Conservation (phyloP, 1,140 invertebrate genomes). For the fruit fly (Drosophila melanogaster) region Release_6_plus_ISO1_MT NT_037436.4:20150501-20151000, state of each 20-base stretch:
- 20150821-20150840: neutral
- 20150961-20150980: slow-evolving; percentile 39
- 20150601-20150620: slow-evolving; percentile 44
- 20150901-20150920: slow-evolving; percentile 39
- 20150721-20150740: no score
- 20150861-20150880: slow-evolving; percentile 12
- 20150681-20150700: no score
- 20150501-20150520: neutral
- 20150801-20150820: no score
- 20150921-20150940: slow-evolving; percentile 41
- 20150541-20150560: slow-evolving; percentile 16
- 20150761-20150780: no score
- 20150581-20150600: slow-evolving; percentile 15
- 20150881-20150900: slow-evolving; percentile 31
- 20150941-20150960: slow-evolving; percentile 47
- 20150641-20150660: slow-evolving; percentile 5
- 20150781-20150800: no score
- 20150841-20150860: slow-evolving; percentile 7
- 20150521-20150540: slow-evolving; percentile 7
- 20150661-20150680: neutral
- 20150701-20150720: no score
- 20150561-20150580: slow-evolving; percentile 16
- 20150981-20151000: slow-evolving; percentile 46
- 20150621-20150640: slow-evolving; percentile 41
- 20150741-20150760: no score